Evolutionary conservation across 2,888 invertebrate species (phyloP), one percentile per base, ranked within the genome.

Genomic region (Tipula confusa): DNA sequence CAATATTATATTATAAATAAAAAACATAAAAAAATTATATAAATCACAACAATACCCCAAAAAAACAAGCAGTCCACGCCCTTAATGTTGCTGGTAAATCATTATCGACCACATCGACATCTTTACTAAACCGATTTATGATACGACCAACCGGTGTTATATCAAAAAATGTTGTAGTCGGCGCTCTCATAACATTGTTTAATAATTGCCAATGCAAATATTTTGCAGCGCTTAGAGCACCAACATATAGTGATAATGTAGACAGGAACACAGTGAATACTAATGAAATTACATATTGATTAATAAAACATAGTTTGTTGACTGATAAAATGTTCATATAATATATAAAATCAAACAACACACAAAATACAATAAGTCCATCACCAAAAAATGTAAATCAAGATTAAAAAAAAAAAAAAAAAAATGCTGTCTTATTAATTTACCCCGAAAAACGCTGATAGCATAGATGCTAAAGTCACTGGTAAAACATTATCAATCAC

Each of bases 131-230:
- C 86, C 93, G 91, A 89, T 93, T 93, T 83, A 94, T 90, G 86
- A 94, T 91, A 87, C 94, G 91, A 87, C 94, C 94, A 85, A 91
- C 87, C 6, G 94, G 94, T 86, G 93, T 93, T 85, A 92, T 90
- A 88, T 94, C 94, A 89, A 94, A 94, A 90, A 94, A 94, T 85
- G 91, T 91, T 90, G 93, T 92, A 84, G 88, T 85, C 82, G 94
- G 93, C 86, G 91, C 92, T 86, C 91, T 91, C 83, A 95, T 89
- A 85, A 94, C 89, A 86, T 90, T 90, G 83, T 87, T 86, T 85
- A 94, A 89, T 86, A 94, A 89, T 85, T 87, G 86, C 86, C 90
- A 89, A 88, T 94, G 94, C 86, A 94, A 90, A 86, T 88, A 88
- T 86, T 88, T 89, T 84, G 93, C 92, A 84, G 94, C 93, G 85